Evolutionary conservation across 2,888 invertebrate genomes (phyloP).

Genomic region (Thymelicus acteon): DNA sequence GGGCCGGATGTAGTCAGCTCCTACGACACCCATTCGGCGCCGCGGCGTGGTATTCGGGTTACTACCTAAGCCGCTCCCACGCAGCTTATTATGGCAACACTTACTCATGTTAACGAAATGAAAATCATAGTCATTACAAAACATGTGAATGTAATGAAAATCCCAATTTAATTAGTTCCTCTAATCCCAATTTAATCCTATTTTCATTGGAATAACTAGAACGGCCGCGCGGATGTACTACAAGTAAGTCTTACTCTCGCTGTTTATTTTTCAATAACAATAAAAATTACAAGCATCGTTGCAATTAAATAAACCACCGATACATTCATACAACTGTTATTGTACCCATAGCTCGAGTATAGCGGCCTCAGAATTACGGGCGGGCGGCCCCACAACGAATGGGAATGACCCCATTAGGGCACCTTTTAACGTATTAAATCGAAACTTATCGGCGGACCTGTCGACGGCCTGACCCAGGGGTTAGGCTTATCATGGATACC

Average conservation of each 20-base stretch:
- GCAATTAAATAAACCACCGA: slow-evolving; percentile 32
- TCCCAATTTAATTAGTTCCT: too few species aligned
- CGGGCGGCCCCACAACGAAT: slow-evolving; percentile 71
- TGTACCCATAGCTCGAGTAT: slow-evolving; percentile 31
- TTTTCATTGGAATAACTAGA: not conserved
- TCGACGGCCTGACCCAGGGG: slow-evolving; percentile 50
- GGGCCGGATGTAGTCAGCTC: too few species aligned
- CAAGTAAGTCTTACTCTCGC: not conserved
- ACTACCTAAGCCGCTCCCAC: too few species aligned
- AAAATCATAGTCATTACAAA: too few species aligned
- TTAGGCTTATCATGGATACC: slow-evolving; percentile 63
- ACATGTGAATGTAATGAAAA: too few species aligned
- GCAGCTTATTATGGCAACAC: too few species aligned
- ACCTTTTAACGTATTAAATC: slow-evolving; percentile 84
- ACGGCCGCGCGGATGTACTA: not conserved
- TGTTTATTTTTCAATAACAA: slow-evolving; percentile 23
- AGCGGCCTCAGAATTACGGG: slow-evolving; percentile 56
- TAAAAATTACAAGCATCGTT: slow-evolving; percentile 30
- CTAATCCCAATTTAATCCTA: too few species aligned
- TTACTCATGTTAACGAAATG: too few species aligned
- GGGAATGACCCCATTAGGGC: slow-evolving; percentile 79
- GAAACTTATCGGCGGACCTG: slow-evolving; percentile 67
- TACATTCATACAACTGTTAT: slow-evolving; percentile 40
- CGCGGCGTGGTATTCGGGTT: too few species aligned
- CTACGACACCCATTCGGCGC: too few species aligned